Base-by-base conservation (phyloP, 2,888 invertebrate species). In the Tiliacea citrago region DNA sequence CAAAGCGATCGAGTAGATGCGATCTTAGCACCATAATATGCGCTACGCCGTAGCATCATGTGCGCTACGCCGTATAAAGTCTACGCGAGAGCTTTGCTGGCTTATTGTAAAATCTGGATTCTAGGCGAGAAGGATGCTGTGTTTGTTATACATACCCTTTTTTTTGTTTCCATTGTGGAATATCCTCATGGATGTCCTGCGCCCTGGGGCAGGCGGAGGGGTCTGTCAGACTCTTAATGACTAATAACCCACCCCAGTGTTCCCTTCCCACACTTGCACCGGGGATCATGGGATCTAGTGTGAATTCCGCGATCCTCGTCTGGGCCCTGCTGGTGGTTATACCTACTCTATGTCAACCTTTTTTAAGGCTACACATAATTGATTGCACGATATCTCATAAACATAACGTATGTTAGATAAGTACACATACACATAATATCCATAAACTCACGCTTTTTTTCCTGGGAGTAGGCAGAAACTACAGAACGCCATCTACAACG, bases 301-400 rank as follows among this genome's bases (percentile, higher is more conserved):
- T 3, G 29, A 29, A 1, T 29, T 29, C 29, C 29, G 29, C 29
- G 29, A 29, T 29, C 29, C 29, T 3, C 29, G 29, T 1, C 29
- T 29, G 29, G 29, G 1, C 2, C 29, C 29, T 29, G 29, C 29
- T 29, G 29, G 29, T 29, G 29, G 29, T 29, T 29, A 29, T 29
- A 29, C 13, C 21, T 13, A 21, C 21, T 4, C 1, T 60, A 21
- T 7, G 13, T n/a, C 21, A 60, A 21, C 5, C 39, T 39, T 4
- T 42, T 62, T 62, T 10, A n/a, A 39, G 39, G 9, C n/a, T 39
- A n/a, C 16, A n/a, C 18, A 74, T 78, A 74, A 82, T 82, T 82
- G 74, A 78, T 78, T 75, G 62, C 69, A 55, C 58, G 55, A 66
- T 70, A 81, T 39, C 21, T 49, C 42, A 55, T 68, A 53, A 47